Evolutionary conservation across 2,113 vertebrate species (phyloP), one percentile per base, ranked within the genome.

Genomic region (Saccopteryx leptura): DNA sequence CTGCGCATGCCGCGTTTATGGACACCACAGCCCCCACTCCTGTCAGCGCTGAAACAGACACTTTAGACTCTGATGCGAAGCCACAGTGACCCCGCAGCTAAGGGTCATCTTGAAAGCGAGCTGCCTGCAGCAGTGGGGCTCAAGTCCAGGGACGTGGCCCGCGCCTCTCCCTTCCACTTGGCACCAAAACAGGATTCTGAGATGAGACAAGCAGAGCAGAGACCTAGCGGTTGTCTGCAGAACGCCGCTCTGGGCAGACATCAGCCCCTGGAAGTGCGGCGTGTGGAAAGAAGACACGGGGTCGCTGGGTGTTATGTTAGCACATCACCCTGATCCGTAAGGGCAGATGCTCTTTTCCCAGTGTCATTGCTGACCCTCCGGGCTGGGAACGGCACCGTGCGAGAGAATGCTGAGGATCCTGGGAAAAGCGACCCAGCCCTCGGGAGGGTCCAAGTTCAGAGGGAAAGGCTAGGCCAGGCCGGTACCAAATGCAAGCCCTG

Each of bases 1-100:
- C 94, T 81, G 90, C 0, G 1, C 39, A 1, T 0, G 2, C 1
- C 0, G 0, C 21, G 7, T 50, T 71, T 33, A 6, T 0, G 28
- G 28, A 58, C 46, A 0, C 4, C 11, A 7, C 76, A 0, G 18
- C 46, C 0, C 0, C 2, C 54, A 46, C 26, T 33, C 60, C 50
- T 39, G 18, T 28, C 9, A 1, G 19, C 75, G 21, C 80, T 24
- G 60, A 87, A 52, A 46, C 52, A 58, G 80, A 60, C n/a, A 15
- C 0, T 65, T 56, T 11, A 13, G 26, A 69, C 72, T 75, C 54
- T 0, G 9, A 24, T 7, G 31, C 9, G 46, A 68, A 69, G 76
- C 60, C 48, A 5, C 24, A 7, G 2, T 2, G 3, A n/a, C 8
- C 58, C 2, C 15, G 9, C 19, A 54, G 58, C 48, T 2, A 8